Percentiles rank a stretch among this genome's conserved stretches.
Evolutionary conservation across 2,113 vertebrate species (phyloP).

Genomic region (Opisthocomus hoazin): DNA sequence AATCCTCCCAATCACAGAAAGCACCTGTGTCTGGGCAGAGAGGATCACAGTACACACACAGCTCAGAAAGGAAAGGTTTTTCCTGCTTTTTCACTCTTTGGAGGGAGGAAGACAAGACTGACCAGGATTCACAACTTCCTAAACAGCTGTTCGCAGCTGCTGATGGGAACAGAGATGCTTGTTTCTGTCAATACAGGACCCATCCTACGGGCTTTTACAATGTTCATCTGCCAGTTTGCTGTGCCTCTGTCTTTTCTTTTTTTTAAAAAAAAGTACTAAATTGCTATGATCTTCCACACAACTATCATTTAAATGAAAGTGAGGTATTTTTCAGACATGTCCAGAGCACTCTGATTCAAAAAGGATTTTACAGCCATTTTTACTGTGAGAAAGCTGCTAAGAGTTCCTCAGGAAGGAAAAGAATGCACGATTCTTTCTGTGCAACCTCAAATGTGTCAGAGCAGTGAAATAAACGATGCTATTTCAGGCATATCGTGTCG

Average conservation of each 20-base stretch:
- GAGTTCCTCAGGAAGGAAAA: not conserved
- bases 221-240: not conserved
- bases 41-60: not conserved
- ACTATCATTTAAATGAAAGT: not conserved
- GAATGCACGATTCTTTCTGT: not conserved
- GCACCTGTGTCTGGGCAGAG: not conserved
- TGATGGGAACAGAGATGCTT: not conserved
- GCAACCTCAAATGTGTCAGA: constrained; percentile 28
- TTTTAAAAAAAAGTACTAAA: not conserved
- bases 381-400: not conserved
- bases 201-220: not conserved
- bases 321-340: not conserved
- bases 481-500: not conserved
- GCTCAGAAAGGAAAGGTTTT: not conserved
- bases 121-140: not conserved
- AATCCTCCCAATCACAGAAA: not conserved
- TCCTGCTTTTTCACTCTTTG: not conserved
- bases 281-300: not conserved
- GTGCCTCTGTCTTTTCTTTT: not conserved
- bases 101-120: not conserved
- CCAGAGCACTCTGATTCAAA: not conserved
- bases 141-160: not conserved
- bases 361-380: not conserved
- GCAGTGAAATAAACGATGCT: constrained; percentile 36
- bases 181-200: not conserved